Evolutionary conservation across 2,888 invertebrate species (phyloP), one percentile per base, ranked within the genome.

Genomic region (Scrobipalpa costella): DNA sequence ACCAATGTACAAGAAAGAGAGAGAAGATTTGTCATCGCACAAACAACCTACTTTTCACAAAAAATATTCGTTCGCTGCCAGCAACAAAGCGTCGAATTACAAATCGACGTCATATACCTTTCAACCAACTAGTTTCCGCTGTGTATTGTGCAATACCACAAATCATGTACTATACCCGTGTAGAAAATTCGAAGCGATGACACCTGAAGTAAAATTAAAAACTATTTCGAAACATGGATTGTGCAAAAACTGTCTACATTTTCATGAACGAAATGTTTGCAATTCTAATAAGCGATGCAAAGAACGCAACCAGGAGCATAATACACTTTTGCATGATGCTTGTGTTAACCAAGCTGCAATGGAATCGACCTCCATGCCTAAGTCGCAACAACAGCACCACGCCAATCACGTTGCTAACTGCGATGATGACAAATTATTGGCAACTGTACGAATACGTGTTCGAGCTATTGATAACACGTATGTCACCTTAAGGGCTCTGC

Each of bases 211-310:
- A 5, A 58, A 58, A 58, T 15, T 44, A 5, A 44, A 13, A 47
- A 44, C 47, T 21, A 21, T 60, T 13, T 9, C 19, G 11, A 47
- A 38, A 58, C 40, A 19, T 36, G 27, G 13, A 15, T 11, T 58
- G n/a, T 58, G 58, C 17, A 38, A 36, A 8, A 58, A 58, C 17
- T 58, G 58, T 17, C 15, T 58, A 17, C 15, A 17, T 13, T 9
- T 38, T 38, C 64, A 64, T 17, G 33, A 60, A 36, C 38, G 57
- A 49, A 58, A 52, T 11, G n/a, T 19, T 13, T 62, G 64, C 58
- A 57, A 36, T 50, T 61, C 64, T 9, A 38, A 49, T 0, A 64
- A 64, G 44, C 61, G 61, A 27, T 64, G 64, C 62, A 64, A 61
- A 49, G 34, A 58, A 15, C 61, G 64, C 44, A 62, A 64, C 19